Percentiles rank a stretch among this genome's conserved stretches.
Evolutionary conservation across 1,140 invertebrate species (phyloP).

Genomic region (Pararge aegeria): DNA sequence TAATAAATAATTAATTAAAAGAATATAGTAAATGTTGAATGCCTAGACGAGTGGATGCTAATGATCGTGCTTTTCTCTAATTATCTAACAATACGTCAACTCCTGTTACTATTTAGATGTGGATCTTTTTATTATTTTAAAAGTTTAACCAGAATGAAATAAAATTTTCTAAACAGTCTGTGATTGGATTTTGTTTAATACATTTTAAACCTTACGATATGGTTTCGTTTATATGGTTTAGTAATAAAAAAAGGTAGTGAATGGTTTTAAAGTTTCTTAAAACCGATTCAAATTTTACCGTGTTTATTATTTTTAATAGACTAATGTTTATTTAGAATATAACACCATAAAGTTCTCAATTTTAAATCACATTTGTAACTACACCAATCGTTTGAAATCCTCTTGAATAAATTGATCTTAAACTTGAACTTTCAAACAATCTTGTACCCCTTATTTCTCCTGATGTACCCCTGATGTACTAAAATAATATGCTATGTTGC

Average conservation of each 20-base stretch:
- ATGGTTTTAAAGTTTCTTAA: too few species aligned
- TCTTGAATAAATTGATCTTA: too few species aligned
- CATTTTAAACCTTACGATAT: not conserved
- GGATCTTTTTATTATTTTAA: not conserved
- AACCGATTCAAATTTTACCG: too few species aligned
- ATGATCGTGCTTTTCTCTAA: not conserved
- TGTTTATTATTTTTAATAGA: too few species aligned
- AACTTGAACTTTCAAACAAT: not conserved
- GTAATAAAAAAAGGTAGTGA: too few species aligned
- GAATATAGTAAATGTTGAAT: not conserved
- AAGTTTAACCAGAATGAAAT: not conserved
- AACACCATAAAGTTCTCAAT: too few species aligned
- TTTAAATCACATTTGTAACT: too few species aligned
- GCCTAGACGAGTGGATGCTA: not conserved
- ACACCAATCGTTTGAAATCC: too few species aligned
- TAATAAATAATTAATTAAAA: not conserved
- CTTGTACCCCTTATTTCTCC: not conserved
- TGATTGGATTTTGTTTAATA: not conserved
- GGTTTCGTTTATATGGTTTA: too few species aligned
- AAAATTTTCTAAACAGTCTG: not conserved
- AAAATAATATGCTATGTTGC: constrained; percentile 34
- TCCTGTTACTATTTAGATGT: not conserved
- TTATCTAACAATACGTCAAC: not conserved
- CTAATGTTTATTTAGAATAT: too few species aligned
- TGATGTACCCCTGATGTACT: not conserved